Evolutionary conservation across 30 jellyfish, hydroid and myxozoan species (phyloP).

Genomic region (Aurelia sp.): DNA sequence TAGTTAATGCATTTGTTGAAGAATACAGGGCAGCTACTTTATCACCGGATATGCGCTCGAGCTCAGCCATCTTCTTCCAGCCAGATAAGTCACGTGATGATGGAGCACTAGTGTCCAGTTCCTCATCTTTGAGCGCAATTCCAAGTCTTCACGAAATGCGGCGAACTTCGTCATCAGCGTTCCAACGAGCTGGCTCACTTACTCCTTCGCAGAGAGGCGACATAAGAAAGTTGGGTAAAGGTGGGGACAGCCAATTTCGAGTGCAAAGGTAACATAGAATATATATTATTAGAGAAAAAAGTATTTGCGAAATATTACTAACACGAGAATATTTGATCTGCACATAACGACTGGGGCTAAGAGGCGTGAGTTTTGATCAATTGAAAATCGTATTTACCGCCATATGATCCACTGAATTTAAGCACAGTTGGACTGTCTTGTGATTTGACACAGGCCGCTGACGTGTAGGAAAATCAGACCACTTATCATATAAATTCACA

Average conservation of each 20-base stretch:
- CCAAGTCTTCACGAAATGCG: conserved; percentile 57
- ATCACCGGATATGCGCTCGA: conserved; percentile 88
- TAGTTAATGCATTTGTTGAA: conserved; percentile 83
- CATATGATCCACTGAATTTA: no score
- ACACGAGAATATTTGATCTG: no score
- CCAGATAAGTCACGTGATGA: conserved; percentile 74
- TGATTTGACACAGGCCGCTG: no score
- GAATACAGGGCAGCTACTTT: conserved; percentile 66
- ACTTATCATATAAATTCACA: no score
- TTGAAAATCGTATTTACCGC: no score
- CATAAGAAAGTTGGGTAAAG: conserved; percentile 3
- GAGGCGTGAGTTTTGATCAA: no score
- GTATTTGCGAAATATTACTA: no score
- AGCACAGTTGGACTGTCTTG: no score
- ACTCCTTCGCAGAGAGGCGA: conserved; percentile 60
- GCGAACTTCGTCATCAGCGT: conserved; percentile 30
- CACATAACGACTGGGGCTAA: no score
- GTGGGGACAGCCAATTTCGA: not conserved
- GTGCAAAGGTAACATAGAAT: conserved; percentile 43
- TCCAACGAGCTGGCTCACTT: conserved; percentile 77
- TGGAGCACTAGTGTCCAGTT: conserved; percentile 62
- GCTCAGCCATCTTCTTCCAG: conserved; percentile 82
- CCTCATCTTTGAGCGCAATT: conserved; percentile 85
- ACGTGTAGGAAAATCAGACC: no score
- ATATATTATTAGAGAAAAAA: not conserved